Evolutionary conservation across 2,888 invertebrate species (phyloP).

Genomic region (Ornithoptera alexandrae): DNA sequence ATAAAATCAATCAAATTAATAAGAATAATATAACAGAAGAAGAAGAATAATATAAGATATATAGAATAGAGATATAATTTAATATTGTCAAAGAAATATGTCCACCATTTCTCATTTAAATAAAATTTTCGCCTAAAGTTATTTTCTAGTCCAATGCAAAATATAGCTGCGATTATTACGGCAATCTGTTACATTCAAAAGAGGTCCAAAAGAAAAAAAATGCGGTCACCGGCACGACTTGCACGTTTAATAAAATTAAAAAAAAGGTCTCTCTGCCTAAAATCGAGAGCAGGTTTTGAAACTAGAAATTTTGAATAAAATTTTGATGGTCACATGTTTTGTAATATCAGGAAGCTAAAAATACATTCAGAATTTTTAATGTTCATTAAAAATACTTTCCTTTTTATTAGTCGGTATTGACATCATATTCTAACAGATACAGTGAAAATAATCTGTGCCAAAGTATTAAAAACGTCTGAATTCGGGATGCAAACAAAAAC

Average conservation of each 20-base stretch:
- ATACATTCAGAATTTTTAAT: background rate
- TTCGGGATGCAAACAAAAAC: too few species aligned
- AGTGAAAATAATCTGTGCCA: background rate
- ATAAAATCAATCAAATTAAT: too few species aligned
- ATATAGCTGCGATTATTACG: background rate
- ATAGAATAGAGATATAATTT: too few species aligned
- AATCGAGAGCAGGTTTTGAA: conserved; percentile 4
- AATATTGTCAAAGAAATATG: too few species aligned
- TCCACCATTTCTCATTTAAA: too few species aligned
- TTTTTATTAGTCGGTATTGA: background rate
- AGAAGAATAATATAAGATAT: too few species aligned
- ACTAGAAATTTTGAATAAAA: background rate
- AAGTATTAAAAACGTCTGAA: too few species aligned
- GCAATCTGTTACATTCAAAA: background rate
- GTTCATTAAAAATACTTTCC: background rate
- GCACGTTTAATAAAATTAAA: background rate
- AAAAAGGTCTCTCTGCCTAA: conserved; percentile 1
- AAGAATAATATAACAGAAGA: too few species aligned
- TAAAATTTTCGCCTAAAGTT: background rate
- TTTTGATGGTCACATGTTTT: conserved; percentile 5
- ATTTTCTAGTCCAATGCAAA: conserved; percentile 2
- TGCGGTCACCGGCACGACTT: background rate
- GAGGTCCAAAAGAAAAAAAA: conserved; percentile 4
- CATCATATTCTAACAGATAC: background rate
- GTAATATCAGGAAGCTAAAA: background rate